These are phyloP conservation scores for Arothron firmamentum DNA, from an alignment of 2,113 vertebrate genomes.

Conservation along the genomic window DNA sequence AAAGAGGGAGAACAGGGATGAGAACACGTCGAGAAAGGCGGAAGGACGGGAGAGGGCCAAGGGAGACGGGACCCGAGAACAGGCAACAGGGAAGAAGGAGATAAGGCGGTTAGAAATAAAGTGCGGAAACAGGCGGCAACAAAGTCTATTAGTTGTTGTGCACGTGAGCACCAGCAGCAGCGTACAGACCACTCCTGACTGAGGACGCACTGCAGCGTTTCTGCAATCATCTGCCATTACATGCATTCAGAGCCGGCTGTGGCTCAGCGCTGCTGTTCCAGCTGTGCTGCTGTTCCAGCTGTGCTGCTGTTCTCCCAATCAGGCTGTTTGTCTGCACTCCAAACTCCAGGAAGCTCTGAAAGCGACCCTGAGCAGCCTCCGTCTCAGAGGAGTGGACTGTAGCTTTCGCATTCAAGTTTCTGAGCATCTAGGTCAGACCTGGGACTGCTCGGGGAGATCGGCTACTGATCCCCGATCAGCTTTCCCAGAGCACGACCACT, in stretches of 20 bases:
- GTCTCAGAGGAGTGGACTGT: constrained; percentile 44
- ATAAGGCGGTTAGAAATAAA: constrained; percentile 68
- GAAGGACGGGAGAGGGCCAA: constrained; percentile 23
- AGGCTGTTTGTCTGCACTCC: constrained; percentile 38
- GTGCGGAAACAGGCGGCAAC: constrained; percentile 50
- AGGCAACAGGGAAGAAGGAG: constrained; percentile 57
- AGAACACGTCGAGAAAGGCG: constrained; percentile 57
- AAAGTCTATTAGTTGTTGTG: constrained; percentile 37
- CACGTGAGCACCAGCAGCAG: constrained; percentile 15
- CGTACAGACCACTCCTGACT: constrained; percentile 51
- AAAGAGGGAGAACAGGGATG: constrained; percentile 49
- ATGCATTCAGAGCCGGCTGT: constrained; percentile 40
- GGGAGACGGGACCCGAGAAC: constrained; percentile 51
- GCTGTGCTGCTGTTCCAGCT: constrained; percentile 27
- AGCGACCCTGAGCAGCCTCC: constrained; percentile 34
- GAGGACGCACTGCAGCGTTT: constrained; percentile 31
- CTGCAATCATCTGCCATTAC: constrained; percentile 47
- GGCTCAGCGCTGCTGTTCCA: constrained; percentile 32
- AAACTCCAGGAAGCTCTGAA: constrained; percentile 48
- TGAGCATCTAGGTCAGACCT: constrained; percentile 14
- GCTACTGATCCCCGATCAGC: constrained; percentile 12
- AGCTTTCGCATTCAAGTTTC: constrained; percentile 21
- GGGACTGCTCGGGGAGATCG: too few relatives aligned
- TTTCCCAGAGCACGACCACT: constrained; percentile 4
- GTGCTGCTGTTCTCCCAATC: constrained; percentile 27